Conservation (phyloP, 2,797 vertebrate species). For the Crax fasciolata region DNA sequence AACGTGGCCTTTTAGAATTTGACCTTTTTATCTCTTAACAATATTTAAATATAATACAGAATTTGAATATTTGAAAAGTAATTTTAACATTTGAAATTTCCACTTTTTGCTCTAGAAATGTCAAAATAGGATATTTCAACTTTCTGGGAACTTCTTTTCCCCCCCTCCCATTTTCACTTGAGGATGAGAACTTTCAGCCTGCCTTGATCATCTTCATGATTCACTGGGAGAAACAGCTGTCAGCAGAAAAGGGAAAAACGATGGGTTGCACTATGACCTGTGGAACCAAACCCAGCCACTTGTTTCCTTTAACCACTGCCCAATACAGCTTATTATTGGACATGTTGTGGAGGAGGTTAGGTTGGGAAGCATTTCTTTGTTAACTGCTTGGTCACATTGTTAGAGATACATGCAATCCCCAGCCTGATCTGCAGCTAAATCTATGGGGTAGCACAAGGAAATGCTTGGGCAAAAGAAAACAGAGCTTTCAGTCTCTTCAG, state of each 20-base stretch:
- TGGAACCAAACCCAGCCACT: background rate
- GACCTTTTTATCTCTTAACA: slow-evolving; percentile 76
- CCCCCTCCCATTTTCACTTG: background rate
- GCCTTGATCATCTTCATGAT: background rate
- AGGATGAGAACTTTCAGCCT: background rate
- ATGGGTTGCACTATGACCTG: background rate
- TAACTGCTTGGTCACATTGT: background rate
- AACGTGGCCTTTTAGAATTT: slow-evolving; percentile 67
- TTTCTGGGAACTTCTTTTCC: slow-evolving; percentile 33
- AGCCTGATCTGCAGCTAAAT: background rate
- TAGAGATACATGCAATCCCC: background rate
- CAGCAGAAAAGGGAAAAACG: background rate
- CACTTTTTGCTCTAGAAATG: slow-evolving; percentile 66
- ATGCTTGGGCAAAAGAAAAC: background rate
- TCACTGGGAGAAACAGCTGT: background rate
- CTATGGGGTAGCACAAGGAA: background rate
- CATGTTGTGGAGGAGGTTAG: background rate
- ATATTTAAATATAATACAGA: slow-evolving; percentile 64
- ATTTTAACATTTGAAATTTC: slow-evolving; percentile 70
- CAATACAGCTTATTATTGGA: background rate
- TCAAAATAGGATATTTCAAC: slow-evolving; percentile 50
- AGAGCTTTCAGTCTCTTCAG: background rate
- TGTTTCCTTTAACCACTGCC: background rate
- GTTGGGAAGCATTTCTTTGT: background rate
- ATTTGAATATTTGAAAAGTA: slow-evolving; percentile 74